Conservation (phyloP, 2,113 vertebrate species). For the Zosterops japonicus region DNA sequence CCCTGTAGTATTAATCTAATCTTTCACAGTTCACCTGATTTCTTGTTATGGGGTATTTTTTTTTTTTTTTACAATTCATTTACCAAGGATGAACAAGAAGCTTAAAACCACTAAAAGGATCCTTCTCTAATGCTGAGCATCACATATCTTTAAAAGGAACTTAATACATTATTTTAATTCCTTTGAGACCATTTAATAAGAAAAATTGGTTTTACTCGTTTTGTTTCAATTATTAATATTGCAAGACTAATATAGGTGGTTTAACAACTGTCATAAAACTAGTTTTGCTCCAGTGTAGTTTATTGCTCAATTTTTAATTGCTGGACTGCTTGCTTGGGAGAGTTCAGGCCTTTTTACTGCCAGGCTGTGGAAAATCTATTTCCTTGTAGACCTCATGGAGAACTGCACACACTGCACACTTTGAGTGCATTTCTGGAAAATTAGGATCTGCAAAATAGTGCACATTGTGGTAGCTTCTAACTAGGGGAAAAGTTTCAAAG, state of each 20-base stretch:
- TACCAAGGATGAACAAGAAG: neutral
- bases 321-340: neutral
- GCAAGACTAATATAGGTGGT: neutral
- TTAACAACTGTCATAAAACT: constrained; percentile 23
- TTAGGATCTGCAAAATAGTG: neutral
- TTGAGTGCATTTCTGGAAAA: neutral
- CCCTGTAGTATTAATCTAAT: constrained; percentile 39
- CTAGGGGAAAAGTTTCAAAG: neutral
- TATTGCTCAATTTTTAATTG: constrained; percentile 1
- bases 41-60: neutral
- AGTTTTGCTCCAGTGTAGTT: neutral
- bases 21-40: constrained; percentile 28
- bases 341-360: neutral
- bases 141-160: constrained; percentile 5
- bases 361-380: neutral
- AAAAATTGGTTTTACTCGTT: neutral
- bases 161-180: constrained; percentile 31
- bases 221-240: constrained; percentile 34
- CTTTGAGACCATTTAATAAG: neutral
- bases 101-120: neutral
- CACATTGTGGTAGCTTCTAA: neutral
- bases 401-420: neutral
- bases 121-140: neutral
- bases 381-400: neutral
- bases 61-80: constrained; percentile 25